Percentiles rank a stretch among this genome's conserved stretches.
phyloP scores from a whole-genome alignment of 2,888 invertebrate species.

The Tholera decimalis region DNA sequence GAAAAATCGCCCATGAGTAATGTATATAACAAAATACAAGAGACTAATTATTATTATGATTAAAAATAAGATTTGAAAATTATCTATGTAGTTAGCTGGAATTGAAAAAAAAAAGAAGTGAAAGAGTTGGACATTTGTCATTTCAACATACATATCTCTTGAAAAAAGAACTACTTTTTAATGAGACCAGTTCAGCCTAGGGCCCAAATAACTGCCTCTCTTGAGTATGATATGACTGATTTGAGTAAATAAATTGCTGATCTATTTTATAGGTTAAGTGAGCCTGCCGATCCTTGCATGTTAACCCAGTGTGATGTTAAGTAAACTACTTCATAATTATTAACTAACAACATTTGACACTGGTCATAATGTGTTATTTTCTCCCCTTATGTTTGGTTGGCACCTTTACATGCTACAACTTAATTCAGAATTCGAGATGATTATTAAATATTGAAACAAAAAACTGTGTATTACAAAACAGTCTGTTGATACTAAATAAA shows the following conservation, averaged over 20 bases:
- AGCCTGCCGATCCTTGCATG: too few relatives aligned
- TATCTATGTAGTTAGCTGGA: neutral
- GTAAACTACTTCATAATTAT: neutral
- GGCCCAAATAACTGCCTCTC: neutral
- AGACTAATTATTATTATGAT: conserved; percentile 54
- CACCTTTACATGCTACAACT: neutral
- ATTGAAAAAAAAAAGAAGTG: neutral
- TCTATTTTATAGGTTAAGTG: too few relatives aligned
- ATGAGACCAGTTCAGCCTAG: neutral
- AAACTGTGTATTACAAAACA: neutral
- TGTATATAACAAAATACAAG: too few relatives aligned
- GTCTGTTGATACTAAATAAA: too few relatives aligned
- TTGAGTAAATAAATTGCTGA: too few relatives aligned
- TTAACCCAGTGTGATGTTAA: too few relatives aligned
- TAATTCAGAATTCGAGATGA: neutral
- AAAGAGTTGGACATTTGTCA: neutral
- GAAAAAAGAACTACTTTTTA: neutral
- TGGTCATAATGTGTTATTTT: neutral
- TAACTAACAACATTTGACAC: neutral
- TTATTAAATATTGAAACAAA: neutral
- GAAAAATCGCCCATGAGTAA: too few relatives aligned
- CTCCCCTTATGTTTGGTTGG: neutral
- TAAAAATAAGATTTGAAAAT: conserved; percentile 26
- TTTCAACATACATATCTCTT: conserved; percentile 15
- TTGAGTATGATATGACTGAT: conserved; percentile 12